Evolutionary conservation across 2,888 invertebrate genomes (phyloP), one percentile per base, ranked within the genome.

Genomic region (Furcula furcula): DNA sequence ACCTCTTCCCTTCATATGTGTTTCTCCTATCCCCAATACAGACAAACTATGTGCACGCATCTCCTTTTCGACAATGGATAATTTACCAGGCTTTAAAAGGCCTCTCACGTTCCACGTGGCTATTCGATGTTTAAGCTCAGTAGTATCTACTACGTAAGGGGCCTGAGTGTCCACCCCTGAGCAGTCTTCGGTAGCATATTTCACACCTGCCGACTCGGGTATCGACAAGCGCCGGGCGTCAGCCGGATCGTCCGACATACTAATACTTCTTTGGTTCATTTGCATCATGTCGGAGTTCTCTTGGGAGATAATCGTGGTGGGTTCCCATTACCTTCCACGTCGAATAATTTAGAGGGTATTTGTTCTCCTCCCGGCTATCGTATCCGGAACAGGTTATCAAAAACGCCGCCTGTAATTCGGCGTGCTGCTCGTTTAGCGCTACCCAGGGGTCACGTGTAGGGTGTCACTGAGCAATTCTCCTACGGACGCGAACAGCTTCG

Each of bases 281-380:
- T 23, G 1, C 9, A 12, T 11, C 1, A 12, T 10, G 9, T 13
- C 13, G 7, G 7, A 1, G 5, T 10, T 12, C 12, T 16, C 16
- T 19, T 21, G 12, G 29, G 29, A 21, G 18, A 21, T 29, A 19
- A 6, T 14, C 2, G 11, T 14, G 13, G 21, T 21, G 18, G 29
- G 10, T 29, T 21, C 29, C 29, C 29, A 14, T 29, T 29, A 12
- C 29, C 18, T 29, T 29, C 20, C 14, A 14, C 11, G 4, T 21
- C 29, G 21, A 14, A 5, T 9, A n/a, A 21, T 21, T 21, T 9
- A 1, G 21, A 6, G 9, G 29, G 11, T 11, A 29, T 29, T 29
- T 30, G 15, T 2, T 14, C 13, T 7, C 14, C 21, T n/a, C n/a
- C n/a, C n/a, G n/a, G n/a, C n/a, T n/a, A n/a, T n/a, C n/a, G n/a